A percentile compares a stretch with the other conserved stretches of the same genome.
Evolutionary conservation across 2,113 vertebrate genomes (phyloP).

Genomic region (Pygathrix nemaeus): DNA sequence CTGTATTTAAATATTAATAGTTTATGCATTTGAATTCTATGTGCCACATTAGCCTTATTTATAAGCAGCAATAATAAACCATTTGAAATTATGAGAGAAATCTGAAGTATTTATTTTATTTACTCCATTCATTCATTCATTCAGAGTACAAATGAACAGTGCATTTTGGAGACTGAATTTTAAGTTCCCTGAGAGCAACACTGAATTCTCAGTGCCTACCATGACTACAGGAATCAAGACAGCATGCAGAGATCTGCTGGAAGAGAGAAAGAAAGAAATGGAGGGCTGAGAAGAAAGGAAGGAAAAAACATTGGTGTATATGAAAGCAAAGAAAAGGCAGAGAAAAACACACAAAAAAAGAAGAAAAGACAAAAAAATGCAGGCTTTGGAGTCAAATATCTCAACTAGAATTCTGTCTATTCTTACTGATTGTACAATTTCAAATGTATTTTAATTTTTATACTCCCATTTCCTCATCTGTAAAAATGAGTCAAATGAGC

Average conservation of each 20-base stretch:
- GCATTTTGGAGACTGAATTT: background rate
- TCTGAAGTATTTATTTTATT: background rate
- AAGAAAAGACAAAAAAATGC: no score
- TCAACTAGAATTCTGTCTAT: background rate
- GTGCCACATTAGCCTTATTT: background rate
- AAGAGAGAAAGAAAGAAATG: background rate
- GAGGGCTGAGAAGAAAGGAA: background rate
- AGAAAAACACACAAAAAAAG: background rate
- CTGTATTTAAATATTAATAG: background rate
- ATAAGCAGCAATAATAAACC: background rate
- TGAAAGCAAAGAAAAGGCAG: background rate
- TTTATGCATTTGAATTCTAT: background rate
- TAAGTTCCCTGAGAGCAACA: background rate
- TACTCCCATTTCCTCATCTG: background rate
- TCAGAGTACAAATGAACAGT: slow-evolving; percentile 10
- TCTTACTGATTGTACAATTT: background rate
- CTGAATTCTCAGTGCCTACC: background rate
- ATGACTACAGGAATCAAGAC: background rate
- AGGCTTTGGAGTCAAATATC: background rate
- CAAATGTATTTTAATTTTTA: background rate
- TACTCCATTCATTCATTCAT: background rate
- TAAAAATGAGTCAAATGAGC: background rate
- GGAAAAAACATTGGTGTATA: background rate
- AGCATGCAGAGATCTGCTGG: background rate
- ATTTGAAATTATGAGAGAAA: slow-evolving; percentile 17